Evolutionary conservation across 2,888 invertebrate genomes (phyloP).

Genomic region (Melieria omissa): DNA sequence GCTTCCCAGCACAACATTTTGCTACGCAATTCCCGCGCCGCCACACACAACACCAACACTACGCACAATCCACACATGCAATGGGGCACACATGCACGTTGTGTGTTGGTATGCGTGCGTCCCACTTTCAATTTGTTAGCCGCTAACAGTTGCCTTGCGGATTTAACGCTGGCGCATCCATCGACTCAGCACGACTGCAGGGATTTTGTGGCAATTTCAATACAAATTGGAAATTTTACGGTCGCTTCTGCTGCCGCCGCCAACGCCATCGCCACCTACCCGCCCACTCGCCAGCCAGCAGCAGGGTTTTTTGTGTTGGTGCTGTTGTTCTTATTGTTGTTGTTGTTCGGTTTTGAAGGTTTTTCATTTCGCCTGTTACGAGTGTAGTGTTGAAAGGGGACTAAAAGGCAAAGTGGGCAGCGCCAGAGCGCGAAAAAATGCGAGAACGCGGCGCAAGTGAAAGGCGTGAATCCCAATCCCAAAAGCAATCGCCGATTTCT

Average conservation of each 20-base stretch:
- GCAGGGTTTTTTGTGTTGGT: too few species aligned
- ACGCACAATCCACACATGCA: neutral
- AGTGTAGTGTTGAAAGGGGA: neutral
- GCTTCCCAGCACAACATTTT: too few species aligned
- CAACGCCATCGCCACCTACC: too few species aligned
- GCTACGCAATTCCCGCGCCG: neutral
- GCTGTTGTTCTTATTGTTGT: too few species aligned
- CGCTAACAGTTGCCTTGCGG: constrained; percentile 31
- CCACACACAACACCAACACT: neutral
- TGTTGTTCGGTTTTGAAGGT: too few species aligned
- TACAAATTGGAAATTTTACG: constrained; percentile 40
- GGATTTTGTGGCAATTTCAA: constrained; percentile 41
- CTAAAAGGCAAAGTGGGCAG: neutral
- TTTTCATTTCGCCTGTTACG: too few species aligned
- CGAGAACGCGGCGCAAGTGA: neutral
- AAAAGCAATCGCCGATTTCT: constrained; percentile 28
- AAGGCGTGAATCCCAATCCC: constrained; percentile 25
- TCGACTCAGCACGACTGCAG: constrained; percentile 2
- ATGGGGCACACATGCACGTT: neutral
- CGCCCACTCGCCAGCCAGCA: too few species aligned
- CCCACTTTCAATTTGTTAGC: constrained; percentile 32
- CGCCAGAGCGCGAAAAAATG: neutral
- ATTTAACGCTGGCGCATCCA: constrained; percentile 22
- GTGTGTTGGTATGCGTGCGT: neutral
- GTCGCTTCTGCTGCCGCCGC: neutral